phyloP scores from a whole-genome alignment of 2,113 vertebrate genomes.

The Poicephalus meyeri region DNA sequence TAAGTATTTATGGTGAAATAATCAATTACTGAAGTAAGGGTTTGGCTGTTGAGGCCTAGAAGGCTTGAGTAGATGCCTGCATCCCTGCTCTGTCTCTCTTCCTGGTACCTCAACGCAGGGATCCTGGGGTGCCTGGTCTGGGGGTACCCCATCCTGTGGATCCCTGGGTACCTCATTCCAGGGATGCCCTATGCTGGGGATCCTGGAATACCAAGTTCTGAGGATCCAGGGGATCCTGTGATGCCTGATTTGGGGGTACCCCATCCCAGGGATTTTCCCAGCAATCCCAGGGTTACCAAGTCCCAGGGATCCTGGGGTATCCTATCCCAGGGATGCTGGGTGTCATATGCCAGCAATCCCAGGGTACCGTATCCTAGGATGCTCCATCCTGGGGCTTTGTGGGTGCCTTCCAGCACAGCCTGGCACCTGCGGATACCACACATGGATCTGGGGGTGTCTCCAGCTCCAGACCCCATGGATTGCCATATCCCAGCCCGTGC shows the following conservation, averaged over 20 bases:
- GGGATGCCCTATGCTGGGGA: background rate
- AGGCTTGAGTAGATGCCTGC: too few species aligned
- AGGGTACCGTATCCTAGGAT: background rate
- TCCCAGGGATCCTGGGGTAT: too few species aligned
- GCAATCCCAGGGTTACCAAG: background rate
- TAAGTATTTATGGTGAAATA: too few species aligned
- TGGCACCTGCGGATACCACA: background rate
- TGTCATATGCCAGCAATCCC: background rate
- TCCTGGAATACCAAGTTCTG: background rate
- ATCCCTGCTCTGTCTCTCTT: background rate
- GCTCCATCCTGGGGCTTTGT: background rate
- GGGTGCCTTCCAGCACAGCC: background rate
- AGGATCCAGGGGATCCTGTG: background rate
- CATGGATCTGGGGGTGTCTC: too few species aligned
- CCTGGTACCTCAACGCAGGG: background rate
- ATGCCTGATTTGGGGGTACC: background rate
- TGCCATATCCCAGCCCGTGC: background rate
- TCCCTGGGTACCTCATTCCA: background rate
- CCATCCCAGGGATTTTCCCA: fast-evolving
- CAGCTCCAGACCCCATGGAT: background rate
- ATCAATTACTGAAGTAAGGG: too few species aligned
- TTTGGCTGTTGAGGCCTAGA: too few species aligned
- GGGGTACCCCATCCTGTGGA: too few species aligned
- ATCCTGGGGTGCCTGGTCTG: background rate
- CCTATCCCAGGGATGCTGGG: too few species aligned